Conservation (phyloP, 2,113 vertebrate species). For the Rhineura floridana region DNA sequence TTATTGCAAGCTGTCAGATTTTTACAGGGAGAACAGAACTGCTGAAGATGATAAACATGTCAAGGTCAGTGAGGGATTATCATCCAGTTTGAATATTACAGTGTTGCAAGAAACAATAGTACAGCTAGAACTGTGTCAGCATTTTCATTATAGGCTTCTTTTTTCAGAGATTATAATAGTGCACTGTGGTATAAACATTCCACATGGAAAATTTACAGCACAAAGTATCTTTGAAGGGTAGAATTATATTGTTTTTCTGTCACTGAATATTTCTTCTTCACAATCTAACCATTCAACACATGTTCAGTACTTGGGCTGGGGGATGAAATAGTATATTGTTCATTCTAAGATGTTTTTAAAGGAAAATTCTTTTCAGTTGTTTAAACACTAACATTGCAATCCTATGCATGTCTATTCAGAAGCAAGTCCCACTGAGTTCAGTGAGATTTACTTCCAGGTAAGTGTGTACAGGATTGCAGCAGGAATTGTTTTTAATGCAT, state of each 20-base stretch:
- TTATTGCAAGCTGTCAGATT: constrained; percentile 46
- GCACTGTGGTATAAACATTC: rapidly evolving
- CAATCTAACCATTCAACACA: neutral
- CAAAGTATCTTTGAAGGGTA: neutral
- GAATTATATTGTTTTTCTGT: neutral
- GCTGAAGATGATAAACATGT: constrained; percentile 47
- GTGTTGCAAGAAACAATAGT: constrained; percentile 22
- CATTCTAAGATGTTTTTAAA: neutral
- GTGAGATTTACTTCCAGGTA: neutral
- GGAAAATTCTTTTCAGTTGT: neutral
- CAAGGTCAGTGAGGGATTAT: constrained; percentile 44
- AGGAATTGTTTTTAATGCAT: neutral
- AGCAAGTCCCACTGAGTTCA: neutral
- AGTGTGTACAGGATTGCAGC: neutral
- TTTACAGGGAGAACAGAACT: constrained; percentile 34
- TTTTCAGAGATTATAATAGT: neutral
- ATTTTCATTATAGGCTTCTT: constrained; percentile 28
- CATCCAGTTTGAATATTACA: constrained; percentile 22
- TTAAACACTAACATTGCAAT: neutral
- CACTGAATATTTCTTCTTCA: neutral
- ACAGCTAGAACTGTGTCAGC: constrained; percentile 22
- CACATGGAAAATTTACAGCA: constrained; percentile 13
- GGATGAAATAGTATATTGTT: neutral
- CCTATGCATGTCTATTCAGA: neutral
- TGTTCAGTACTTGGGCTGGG: neutral